These are phyloP conservation scores for Lepus europaeus DNA, from an alignment of 2,113 vertebrate genomes.

Conservation along the genomic window DNA sequence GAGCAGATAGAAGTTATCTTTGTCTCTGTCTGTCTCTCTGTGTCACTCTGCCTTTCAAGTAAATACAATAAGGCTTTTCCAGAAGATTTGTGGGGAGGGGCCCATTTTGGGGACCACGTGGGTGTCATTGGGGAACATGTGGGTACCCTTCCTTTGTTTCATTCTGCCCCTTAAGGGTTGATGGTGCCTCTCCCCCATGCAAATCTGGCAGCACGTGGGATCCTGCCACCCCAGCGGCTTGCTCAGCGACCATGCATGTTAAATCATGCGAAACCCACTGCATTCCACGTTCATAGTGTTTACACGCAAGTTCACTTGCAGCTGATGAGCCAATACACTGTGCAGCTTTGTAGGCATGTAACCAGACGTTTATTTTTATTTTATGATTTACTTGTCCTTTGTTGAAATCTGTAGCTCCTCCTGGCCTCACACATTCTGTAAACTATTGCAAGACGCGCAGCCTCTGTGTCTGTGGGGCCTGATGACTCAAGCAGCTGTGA, in stretches of 20 bases:
- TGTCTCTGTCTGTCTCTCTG: too few relatives aligned
- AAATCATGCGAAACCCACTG: not conserved
- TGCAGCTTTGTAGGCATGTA: not conserved
- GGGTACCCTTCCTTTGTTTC: not conserved
- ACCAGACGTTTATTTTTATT: slow-evolving; percentile 40
- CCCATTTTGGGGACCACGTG: not conserved
- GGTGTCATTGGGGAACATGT: too few relatives aligned
- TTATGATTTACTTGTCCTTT: slow-evolving; percentile 9
- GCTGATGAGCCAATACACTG: not conserved
- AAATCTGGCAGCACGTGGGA: not conserved
- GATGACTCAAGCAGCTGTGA: not conserved
- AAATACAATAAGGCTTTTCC: too few relatives aligned
- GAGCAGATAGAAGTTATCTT: too few relatives aligned
- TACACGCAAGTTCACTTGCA: not conserved
- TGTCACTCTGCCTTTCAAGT: too few relatives aligned
- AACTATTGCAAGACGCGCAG: not conserved
- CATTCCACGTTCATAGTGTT: not conserved
- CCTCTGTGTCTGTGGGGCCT: not conserved
- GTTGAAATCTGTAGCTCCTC: not conserved
- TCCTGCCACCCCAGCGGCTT: not conserved
- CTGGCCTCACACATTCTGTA: not conserved
- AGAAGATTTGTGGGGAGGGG: not conserved
- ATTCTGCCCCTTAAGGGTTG: not conserved
- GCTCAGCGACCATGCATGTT: too few relatives aligned
- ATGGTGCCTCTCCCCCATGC: not conserved